A percentile compares a stretch with the other conserved stretches of the same genome.
Conservation (phyloP, 2,888 invertebrate genomes). For the Dynastes tityus region DNA sequence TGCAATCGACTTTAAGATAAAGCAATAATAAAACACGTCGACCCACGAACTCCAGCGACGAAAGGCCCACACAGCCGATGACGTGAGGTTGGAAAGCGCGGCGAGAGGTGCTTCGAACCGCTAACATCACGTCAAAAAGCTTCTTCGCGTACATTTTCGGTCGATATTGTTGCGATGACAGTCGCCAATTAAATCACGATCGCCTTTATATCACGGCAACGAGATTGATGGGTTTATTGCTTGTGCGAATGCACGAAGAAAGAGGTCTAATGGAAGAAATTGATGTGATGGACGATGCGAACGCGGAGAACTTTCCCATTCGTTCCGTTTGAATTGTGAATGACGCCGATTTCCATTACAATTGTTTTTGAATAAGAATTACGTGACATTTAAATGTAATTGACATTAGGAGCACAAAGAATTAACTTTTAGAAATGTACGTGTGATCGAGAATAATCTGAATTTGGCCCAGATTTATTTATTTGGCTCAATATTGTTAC, state of each 20-base stretch:
- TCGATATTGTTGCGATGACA: conserved; percentile 38
- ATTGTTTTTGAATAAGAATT: not conserved
- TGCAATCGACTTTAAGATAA: conserved; percentile 52
- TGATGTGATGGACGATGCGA: not conserved
- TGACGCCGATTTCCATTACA: not conserved
- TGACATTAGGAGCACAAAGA: too few relatives aligned
- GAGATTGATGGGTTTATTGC: conserved; percentile 45
- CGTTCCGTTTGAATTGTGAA: not conserved
- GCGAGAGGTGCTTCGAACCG: conserved; percentile 22
- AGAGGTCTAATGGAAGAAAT: not conserved
- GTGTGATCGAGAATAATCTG: too few relatives aligned
- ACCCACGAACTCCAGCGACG: conserved; percentile 22
- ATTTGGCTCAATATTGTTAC: too few relatives aligned
- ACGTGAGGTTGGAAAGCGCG: not conserved
- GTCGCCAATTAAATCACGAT: conserved; percentile 40
- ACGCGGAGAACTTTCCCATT: conserved; percentile 13
- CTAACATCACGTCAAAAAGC: conserved; percentile 7
- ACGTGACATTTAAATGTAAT: not conserved
- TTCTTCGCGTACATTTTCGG: conserved; percentile 10
- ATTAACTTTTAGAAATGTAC: too few relatives aligned
- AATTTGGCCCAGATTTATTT: too few relatives aligned
- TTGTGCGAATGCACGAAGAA: conserved; percentile 29
- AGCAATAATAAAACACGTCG: conserved; percentile 55
- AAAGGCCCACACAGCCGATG: conserved; percentile 50
- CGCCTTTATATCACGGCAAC: not conserved